Base-by-base conservation (phyloP, 2,797 vertebrate genomes). In the Microcaecilia unicolor region DNA sequence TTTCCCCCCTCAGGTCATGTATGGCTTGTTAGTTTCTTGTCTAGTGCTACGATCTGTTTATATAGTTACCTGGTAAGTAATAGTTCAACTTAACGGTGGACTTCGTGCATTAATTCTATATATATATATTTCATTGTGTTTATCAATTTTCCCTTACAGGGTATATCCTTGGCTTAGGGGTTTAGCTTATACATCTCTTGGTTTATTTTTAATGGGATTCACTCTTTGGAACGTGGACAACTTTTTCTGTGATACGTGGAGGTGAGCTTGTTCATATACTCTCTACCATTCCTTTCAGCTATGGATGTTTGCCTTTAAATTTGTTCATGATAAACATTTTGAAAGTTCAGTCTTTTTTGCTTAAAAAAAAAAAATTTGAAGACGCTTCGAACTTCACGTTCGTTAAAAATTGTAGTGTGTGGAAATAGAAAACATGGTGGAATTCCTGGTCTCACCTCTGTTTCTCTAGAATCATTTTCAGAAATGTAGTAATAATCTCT, bases 191-290 rank as follows among this genome's bases (percentile, higher is more conserved):
- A 89, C 87, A 1, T 97, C 94, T 6, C 67, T 98, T 64, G 80
- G 84, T 35, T 47, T 97, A 62, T 98, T 97, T 61, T 37, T 97
- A 77, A 67, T 97, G 49, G 95, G 95, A 29, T 98, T 98, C 68
- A 47, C 98, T 7, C 80, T 98, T 28, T 98, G 95, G 95, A 98
- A 97, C 54, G 75, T 98, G 34, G 95, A 98, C 82, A 98, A 97
- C 48, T 85, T 98, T 54, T 85, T 93, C 72, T 98, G 95, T 69
- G 77, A 86, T 48, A 88, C 87, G 28, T 53, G 95, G 46, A 92
- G 93, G 95, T 98, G 56, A 84, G 78, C 44, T 36, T 27, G 41
- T 18, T 7, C 6, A n/a, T n/a, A n/a, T n/a, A n/a, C n/a, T n/a
- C n/a, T n/a, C n/a, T n/a, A n/a, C n/a, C n/a, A n/a, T n/a, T n/a